Percentiles rank a stretch among this genome's conserved stretches.
Conservation (phyloP, 2,113 vertebrate genomes). For the Machaerirhynchus nigripectus region DNA sequence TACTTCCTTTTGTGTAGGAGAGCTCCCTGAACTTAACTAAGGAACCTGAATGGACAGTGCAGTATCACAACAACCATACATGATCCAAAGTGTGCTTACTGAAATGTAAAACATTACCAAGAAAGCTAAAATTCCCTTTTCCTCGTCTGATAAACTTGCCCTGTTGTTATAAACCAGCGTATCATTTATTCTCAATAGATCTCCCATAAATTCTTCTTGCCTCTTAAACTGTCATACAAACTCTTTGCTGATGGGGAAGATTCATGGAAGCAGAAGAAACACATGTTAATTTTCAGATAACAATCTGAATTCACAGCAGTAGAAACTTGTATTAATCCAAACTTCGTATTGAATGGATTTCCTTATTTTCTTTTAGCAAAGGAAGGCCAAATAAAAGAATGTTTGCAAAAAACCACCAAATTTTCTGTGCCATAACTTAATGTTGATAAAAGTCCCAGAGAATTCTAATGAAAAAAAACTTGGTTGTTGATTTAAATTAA, state of each 20-base stretch:
- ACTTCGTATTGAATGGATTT: neutral
- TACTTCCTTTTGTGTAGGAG: neutral
- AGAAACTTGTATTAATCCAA: neutral
- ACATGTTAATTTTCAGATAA: neutral
- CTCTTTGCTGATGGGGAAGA: neutral
- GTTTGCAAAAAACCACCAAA: neutral
- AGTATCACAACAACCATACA: fast-evolving
- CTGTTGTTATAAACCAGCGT: neutral
- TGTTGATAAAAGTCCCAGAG: neutral
- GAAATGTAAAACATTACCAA: neutral
- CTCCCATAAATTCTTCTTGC: neutral
- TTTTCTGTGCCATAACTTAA: neutral
- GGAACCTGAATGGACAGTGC: neutral
- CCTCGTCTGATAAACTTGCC: neutral
- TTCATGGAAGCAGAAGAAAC: neutral
- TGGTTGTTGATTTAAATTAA: neutral
- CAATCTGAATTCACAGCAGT: neutral
- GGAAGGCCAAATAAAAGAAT: neutral
- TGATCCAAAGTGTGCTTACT: neutral
- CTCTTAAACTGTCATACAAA: neutral
- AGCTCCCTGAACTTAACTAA: neutral
- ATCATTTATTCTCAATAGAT: neutral
- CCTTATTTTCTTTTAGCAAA: neutral
- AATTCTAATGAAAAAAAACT: neutral
- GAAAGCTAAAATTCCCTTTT: neutral